These are phyloP conservation scores for Forbesichthys papilliferus DNA, from an alignment of 2,113 vertebrate genomes.

Conservation along the genomic window DNA sequence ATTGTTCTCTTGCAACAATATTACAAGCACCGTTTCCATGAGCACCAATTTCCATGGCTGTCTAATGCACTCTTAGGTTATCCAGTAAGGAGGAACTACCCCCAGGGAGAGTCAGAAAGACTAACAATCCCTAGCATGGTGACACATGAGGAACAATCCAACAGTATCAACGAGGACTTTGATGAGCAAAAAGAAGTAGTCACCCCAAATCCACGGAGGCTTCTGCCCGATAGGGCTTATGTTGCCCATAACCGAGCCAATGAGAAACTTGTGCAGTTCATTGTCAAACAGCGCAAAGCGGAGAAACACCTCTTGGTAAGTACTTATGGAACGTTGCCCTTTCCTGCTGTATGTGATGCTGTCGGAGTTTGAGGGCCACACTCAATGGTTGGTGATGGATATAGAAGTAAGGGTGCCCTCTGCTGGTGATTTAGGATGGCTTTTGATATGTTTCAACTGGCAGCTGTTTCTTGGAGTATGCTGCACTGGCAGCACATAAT, in stretches of 20 bases:
- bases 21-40: not conserved
- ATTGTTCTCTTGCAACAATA: not conserved
- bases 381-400: too few species aligned
- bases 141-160: slow-evolving; percentile 36
- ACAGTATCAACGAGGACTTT: slow-evolving; percentile 31
- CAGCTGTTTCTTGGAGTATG: too few species aligned
- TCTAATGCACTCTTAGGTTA: slow-evolving; percentile 73
- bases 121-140: slow-evolving; percentile 69
- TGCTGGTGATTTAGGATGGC: too few species aligned
- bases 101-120: slow-evolving; percentile 55
- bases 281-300: slow-evolving; percentile 82
- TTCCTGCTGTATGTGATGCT: too few species aligned
- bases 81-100: slow-evolving; percentile 81
- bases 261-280: slow-evolving; percentile 87
- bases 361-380: not conserved
- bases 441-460: too few species aligned
- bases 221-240: slow-evolving; percentile 87
- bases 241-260: slow-evolving; percentile 88
- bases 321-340: not conserved
- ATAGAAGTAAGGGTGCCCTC: too few species aligned
- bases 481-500: too few species aligned
- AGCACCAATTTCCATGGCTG: not conserved
- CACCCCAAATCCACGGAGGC: slow-evolving; percentile 68
- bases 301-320: slow-evolving; percentile 84
- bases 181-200: slow-evolving; percentile 55